A percentile compares a stretch with the other conserved stretches of the same genome.
Evolutionary conservation across 2,797 vertebrate genomes (phyloP).

Genomic region (Hydrophis major): DNA sequence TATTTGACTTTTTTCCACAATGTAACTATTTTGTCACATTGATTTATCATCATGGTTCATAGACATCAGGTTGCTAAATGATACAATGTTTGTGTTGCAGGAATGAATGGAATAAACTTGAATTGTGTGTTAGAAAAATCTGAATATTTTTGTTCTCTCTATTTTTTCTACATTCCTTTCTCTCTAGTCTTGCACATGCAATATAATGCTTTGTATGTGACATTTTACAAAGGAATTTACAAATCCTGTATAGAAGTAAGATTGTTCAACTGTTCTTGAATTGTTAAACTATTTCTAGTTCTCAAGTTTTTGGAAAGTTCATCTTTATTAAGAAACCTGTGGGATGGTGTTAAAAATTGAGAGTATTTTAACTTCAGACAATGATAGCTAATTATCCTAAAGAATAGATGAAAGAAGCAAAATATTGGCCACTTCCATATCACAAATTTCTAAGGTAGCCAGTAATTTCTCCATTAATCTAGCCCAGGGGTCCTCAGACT

Average conservation of each 20-base stretch:
- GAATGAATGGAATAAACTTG: conserved; percentile 83
- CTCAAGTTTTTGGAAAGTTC: neutral
- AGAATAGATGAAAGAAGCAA: neutral
- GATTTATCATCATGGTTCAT: conserved; percentile 71
- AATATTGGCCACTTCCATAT: neutral
- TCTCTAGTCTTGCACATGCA: neutral
- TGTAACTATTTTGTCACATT: conserved; percentile 72
- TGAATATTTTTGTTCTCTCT: conserved; percentile 34
- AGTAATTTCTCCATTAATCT: neutral
- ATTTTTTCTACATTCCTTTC: neutral
- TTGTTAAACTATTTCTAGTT: neutral
- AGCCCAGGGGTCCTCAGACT: neutral
- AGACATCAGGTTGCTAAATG: conserved; percentile 74
- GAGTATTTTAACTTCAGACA: neutral
- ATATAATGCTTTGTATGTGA: neutral
- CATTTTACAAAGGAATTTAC: neutral
- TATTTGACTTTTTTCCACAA: conserved; percentile 73
- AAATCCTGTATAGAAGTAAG: neutral
- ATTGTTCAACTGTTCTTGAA: neutral
- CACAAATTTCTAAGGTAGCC: neutral
- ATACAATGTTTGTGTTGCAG: conserved; percentile 79
- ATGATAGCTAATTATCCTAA: neutral
- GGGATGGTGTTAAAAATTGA: neutral
- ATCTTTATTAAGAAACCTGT: neutral
- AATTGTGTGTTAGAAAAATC: conserved; percentile 70